These are phyloP conservation scores for Rhinoraja longicauda DNA, from an alignment of 2,797 vertebrate species.

Conservation along the genomic window DNA sequence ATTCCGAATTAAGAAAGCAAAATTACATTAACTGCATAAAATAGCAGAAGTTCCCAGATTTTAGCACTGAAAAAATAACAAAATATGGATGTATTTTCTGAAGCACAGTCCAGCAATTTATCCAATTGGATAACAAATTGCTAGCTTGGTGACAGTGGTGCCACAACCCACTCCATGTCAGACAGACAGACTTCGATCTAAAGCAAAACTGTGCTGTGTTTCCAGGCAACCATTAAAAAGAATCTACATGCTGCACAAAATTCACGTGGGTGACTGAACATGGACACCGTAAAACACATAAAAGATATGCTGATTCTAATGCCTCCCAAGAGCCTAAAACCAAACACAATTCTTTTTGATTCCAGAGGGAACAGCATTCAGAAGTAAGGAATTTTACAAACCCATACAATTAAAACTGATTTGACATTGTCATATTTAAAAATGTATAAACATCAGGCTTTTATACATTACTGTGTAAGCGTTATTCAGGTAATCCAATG, in stretches of 20 bases:
- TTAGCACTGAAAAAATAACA: neutral
- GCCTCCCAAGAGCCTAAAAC: neutral
- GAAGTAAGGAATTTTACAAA: neutral
- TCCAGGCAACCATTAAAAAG: conserved; percentile 5
- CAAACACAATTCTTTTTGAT: neutral
- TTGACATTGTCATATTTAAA: neutral
- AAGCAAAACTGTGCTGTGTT: neutral
- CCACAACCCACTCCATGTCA: neutral
- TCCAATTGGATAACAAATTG: neutral
- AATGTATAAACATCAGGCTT: neutral
- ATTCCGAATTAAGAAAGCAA: neutral
- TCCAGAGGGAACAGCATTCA: neutral
- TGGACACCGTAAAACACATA: neutral
- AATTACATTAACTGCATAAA: neutral
- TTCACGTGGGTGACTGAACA: neutral
- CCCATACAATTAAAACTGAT: neutral
- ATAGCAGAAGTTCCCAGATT: neutral
- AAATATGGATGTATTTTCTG: neutral
- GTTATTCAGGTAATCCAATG: neutral
- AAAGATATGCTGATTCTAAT: neutral
- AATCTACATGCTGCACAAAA: conserved; percentile 14
- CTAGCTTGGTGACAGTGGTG: neutral
- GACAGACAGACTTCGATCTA: neutral
- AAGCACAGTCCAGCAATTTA: no score
- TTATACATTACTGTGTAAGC: neutral